phyloP scores from a whole-genome alignment of 1,140 invertebrate species.

The Tribolium castaneum region DNA sequence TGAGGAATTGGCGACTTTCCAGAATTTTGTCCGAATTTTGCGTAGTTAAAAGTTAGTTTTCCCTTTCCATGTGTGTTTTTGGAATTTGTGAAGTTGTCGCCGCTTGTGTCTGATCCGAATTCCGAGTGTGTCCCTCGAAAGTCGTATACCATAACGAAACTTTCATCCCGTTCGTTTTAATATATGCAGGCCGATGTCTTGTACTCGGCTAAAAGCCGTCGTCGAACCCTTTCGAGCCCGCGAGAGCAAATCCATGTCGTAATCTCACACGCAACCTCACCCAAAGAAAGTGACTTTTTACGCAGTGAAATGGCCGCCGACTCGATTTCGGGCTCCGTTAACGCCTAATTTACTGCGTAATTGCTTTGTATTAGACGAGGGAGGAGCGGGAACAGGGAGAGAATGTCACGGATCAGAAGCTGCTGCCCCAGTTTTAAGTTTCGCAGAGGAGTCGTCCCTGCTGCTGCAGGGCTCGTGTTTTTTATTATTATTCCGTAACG shows the following conservation, averaged over 20 bases:
- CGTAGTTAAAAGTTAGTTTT: too few species aligned
- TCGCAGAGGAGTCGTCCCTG: background rate
- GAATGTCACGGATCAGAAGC: constrained; percentile 21
- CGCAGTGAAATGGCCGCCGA: background rate
- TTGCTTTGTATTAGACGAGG: constrained; percentile 4
- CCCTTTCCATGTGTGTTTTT: too few species aligned
- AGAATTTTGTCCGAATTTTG: too few species aligned
- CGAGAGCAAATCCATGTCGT: constrained; percentile 34
- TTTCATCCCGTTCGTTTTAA: background rate
- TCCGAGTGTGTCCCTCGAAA: background rate
- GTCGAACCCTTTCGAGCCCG: constrained; percentile 11
- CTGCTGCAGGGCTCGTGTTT: constrained; percentile 12
- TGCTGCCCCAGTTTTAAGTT: constrained; percentile 13
- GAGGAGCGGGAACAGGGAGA: background rate
- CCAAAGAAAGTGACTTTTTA: background rate
- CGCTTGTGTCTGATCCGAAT: background rate
- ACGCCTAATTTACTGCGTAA: constrained; percentile 25
- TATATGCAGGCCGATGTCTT: constrained; percentile 18
- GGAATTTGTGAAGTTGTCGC: background rate
- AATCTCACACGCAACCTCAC: constrained; percentile 6
- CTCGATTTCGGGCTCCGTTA: constrained; percentile 23
- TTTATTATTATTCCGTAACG: constrained; percentile 5
- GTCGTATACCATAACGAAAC: background rate
- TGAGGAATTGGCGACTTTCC: too few species aligned
- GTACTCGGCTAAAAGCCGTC: constrained; percentile 10